Conservation (phyloP, 2,113 vertebrate species). For the Hassar affinis region DNA sequence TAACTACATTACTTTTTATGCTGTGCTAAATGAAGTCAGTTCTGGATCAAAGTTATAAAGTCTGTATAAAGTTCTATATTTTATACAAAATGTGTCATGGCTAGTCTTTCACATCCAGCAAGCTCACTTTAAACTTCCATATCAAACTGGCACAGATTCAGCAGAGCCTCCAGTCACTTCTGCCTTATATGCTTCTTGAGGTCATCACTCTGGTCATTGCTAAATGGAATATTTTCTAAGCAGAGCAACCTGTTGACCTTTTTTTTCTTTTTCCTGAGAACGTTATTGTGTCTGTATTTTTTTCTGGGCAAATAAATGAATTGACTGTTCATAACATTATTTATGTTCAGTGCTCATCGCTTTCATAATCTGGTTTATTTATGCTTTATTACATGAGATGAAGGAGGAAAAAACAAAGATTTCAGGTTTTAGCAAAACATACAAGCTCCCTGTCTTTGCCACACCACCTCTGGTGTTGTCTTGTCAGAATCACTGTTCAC, state of each 20-base stretch:
- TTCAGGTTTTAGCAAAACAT: not conserved
- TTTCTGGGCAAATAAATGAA: not conserved
- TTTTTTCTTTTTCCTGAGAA: not conserved
- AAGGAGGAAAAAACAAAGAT: not conserved
- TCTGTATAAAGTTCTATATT: not conserved
- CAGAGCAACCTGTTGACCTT: not conserved
- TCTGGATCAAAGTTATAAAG: too few species aligned
- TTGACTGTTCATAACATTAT: not conserved
- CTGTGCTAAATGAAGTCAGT: not conserved
- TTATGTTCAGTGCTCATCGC: slow-evolving; percentile 10
- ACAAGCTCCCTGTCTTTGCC: slow-evolving; percentile 14
- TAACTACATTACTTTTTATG: not conserved
- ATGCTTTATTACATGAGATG: slow-evolving; percentile 3
- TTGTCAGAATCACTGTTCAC: too few species aligned
- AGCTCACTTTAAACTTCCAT: not conserved
- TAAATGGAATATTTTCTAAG: not conserved
- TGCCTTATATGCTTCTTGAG: not conserved
- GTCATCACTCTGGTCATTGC: not conserved
- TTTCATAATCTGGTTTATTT: slow-evolving; percentile 46
- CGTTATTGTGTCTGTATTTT: not conserved
- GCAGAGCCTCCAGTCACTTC: not conserved
- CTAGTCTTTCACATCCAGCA: not conserved
- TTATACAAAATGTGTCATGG: not conserved
- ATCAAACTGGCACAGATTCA: not conserved
- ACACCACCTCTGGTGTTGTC: not conserved